A percentile compares a stretch with the other conserved stretches of the same genome.
Evolutionary conservation across 2,113 vertebrate species (phyloP).

Genomic region (Dermatemys mawii): DNA sequence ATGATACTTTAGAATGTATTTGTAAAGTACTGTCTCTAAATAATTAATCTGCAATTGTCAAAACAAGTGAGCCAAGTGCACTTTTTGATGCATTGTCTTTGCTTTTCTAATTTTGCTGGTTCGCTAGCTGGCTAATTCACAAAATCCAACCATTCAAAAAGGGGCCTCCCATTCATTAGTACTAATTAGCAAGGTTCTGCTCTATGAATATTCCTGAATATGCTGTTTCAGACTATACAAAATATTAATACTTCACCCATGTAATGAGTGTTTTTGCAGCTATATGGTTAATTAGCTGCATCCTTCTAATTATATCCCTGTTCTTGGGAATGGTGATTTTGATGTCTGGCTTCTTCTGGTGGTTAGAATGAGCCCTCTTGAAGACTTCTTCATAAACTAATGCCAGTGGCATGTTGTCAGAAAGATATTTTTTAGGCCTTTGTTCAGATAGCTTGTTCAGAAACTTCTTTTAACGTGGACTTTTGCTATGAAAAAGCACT

Average conservation of each 20-base stretch:
- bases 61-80: background rate
- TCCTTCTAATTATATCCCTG: background rate
- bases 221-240: background rate
- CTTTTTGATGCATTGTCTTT: background rate
- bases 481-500: background rate
- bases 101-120: background rate
- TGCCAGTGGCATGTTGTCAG: background rate
- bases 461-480: background rate
- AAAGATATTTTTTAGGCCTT: background rate
- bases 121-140: background rate
- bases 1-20: background rate
- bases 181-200: constrained; percentile 15
- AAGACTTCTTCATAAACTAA: accelerated
- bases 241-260: background rate
- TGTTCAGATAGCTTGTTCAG: background rate
- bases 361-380: accelerated
- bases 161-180: background rate
- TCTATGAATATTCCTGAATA: background rate
- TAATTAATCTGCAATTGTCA: background rate
- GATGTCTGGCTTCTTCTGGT: background rate
- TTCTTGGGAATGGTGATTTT: background rate
- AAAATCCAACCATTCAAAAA: background rate
- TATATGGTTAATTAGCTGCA: background rate
- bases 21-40: background rate
- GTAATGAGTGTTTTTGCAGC: background rate